Percentiles rank a stretch among this genome's conserved stretches.
phyloP scores from a whole-genome alignment of 2,113 vertebrate genomes.

The Perca flavescens region DNA sequence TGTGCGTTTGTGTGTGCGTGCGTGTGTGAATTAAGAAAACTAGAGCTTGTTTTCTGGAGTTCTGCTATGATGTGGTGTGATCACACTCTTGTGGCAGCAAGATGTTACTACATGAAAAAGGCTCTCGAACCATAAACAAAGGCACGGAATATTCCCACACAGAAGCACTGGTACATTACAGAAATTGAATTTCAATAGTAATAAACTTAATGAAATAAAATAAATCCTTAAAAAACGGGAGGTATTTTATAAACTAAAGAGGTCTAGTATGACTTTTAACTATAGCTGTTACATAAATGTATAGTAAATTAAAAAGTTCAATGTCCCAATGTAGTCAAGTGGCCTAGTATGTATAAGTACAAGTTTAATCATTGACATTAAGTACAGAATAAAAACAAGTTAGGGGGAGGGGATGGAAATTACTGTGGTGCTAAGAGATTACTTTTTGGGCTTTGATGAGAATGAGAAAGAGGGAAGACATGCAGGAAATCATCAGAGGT shows the following conservation, averaged over 20 bases:
- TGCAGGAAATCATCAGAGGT: no score
- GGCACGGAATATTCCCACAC: not conserved
- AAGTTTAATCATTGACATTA: no score
- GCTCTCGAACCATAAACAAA: not conserved
- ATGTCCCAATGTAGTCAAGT: no score
- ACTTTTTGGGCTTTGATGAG: no score
- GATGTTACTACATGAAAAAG: conserved; percentile 50
- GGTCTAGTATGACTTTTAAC: no score
- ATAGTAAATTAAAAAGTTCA: no score
- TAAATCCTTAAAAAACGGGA: not conserved
- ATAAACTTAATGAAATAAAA: not conserved
- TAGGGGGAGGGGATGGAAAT: no score
- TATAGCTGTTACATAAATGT: no score
- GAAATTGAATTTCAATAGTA: not conserved
- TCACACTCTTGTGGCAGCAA: conserved; percentile 66
- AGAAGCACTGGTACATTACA: not conserved
- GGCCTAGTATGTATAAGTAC: no score
- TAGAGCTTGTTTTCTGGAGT: not conserved
- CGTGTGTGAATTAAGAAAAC: conserved; percentile 27
- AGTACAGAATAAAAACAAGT: no score
- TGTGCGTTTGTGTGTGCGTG: conserved; percentile 33
- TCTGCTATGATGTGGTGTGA: conserved; percentile 51
- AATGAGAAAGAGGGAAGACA: no score
- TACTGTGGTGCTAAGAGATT: not conserved
- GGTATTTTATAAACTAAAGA: not conserved